Conservation (phyloP, 2,888 invertebrate species). For the Xylophagus ater region DNA sequence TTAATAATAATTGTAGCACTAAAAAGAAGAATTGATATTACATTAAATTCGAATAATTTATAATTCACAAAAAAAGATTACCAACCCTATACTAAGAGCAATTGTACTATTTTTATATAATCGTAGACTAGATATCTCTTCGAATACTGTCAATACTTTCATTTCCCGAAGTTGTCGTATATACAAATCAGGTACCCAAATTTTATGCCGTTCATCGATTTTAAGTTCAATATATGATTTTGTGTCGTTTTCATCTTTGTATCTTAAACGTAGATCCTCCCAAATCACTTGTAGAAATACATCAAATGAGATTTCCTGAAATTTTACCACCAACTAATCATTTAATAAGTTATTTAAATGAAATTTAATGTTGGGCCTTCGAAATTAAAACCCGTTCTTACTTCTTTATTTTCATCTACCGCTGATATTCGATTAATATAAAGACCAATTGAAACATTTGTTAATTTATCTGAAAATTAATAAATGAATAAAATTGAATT, state of each 20-base stretch:
- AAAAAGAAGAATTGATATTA: slow-evolving; percentile 20
- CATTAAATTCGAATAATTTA: slow-evolving; percentile 5
- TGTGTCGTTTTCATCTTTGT: slow-evolving; percentile 14
- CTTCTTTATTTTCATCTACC: slow-evolving; percentile 54
- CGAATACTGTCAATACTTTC: slow-evolving; percentile 48
- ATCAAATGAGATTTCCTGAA: slow-evolving; percentile 52
- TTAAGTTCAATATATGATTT: slow-evolving; percentile 24
- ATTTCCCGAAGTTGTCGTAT: slow-evolving; percentile 52
- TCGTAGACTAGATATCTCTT: slow-evolving; percentile 51
- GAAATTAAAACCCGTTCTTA: slow-evolving; percentile 27
- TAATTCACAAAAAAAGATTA: slow-evolving; percentile 19
- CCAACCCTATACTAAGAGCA: slow-evolving; percentile 54
- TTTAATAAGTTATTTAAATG: slow-evolving; percentile 8
- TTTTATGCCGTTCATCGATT: slow-evolving; percentile 24
- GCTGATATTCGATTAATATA: slow-evolving; percentile 52
- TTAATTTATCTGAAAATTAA: slow-evolving; percentile 21
- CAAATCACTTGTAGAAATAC: slow-evolving; percentile 55
- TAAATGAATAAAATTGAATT: too few relatives aligned
- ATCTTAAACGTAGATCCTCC: slow-evolving; percentile 43
- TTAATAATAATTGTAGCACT: slow-evolving; percentile 54
- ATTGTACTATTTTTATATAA: slow-evolving; percentile 51
- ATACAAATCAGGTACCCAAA: slow-evolving; percentile 47
- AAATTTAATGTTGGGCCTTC: slow-evolving; percentile 4
- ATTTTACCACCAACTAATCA: slow-evolving; percentile 18
- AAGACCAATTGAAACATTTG: slow-evolving; percentile 48